These are phyloP conservation scores for Idris sp. DNA, from an alignment of 1,140 invertebrate species.

Conservation along the genomic window DNA sequence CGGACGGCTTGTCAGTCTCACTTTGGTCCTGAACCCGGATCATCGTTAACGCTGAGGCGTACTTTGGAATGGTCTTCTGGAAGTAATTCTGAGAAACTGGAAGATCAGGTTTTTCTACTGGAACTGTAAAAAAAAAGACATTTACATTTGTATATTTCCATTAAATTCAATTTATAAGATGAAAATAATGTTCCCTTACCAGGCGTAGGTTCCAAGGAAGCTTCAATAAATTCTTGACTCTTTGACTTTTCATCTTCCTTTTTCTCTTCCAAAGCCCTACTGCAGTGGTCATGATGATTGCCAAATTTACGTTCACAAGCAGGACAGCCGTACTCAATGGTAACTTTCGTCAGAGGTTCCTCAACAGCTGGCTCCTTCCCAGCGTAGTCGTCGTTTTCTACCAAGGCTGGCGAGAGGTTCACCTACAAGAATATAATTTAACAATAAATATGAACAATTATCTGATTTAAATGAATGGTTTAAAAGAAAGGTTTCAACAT, in stretches of 20 bases:
- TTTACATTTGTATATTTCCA: too few relatives aligned
- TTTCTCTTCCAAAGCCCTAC: constrained; percentile 28
- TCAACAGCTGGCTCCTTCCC: constrained; percentile 68
- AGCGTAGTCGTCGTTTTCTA: constrained; percentile 63
- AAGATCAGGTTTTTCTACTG: constrained; percentile 40
- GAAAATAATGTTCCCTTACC: too few relatives aligned
- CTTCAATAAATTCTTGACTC: constrained; percentile 40
- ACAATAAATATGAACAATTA: too few relatives aligned
- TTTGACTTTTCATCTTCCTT: neutral
- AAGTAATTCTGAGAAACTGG: constrained; percentile 43
- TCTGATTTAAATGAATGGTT: too few relatives aligned
- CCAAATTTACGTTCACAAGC: constrained; percentile 66
- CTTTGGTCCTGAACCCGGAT: constrained; percentile 45
- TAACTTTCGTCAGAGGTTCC: constrained; percentile 70
- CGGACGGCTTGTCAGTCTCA: constrained; percentile 30
- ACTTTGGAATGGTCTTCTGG: constrained; percentile 47
- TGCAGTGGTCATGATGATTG: constrained; percentile 60
- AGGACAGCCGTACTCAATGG: constrained; percentile 66
- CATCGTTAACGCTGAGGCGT: constrained; percentile 42
- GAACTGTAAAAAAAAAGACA: constrained; percentile 29
- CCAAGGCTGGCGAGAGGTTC: constrained; percentile 44
- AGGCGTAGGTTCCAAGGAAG: too few relatives aligned
- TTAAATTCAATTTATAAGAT: too few relatives aligned
- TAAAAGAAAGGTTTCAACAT: too few relatives aligned
- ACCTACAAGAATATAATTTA: too few relatives aligned